Base-by-base conservation (phyloP, 2,797 vertebrate genomes). In the Pipistrellus pygmaeus region DNA sequence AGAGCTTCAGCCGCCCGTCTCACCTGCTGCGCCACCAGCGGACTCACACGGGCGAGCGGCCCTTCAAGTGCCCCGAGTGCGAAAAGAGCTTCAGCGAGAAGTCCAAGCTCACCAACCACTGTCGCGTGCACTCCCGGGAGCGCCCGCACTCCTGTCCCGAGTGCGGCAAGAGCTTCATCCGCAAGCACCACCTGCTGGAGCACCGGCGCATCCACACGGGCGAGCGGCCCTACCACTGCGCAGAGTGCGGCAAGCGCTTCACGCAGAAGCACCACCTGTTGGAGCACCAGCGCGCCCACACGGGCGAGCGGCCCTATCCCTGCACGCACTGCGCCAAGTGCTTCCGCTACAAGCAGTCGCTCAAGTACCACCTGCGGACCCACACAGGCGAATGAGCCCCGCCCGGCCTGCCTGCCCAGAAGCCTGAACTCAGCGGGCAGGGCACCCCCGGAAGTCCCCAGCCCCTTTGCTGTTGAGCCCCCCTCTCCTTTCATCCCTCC, bases 41-140 rank as follows among this genome's bases (percentile, higher is more conserved):
- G 98, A 98, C 98, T 97, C 98, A 98, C 97, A 98, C 98, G 27
- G 98, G 98, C 41, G 98, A 98, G 97, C 97, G 98, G 95, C 98
- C 98, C 91, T 98, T 98, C 97, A 98, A 98, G 96, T 98, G 98
- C 97, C 98, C 98, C 44, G 98, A 98, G 97, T 98, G 98, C 81
- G 98, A 98, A 97, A 98, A 98, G 97, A 98, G 98, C 96, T 98
- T 98, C 98, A 98, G 98, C 64, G 98, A 98, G 98, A 98, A 98
- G 95, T 98, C 98, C 94, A 98, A 98, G 97, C 98, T 98, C 46
- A 98, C 98, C 97, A 98, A 98, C 98, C 98, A 98, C 72, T 98
- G 98, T 97, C 98, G 98, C 81, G 98, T 98, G 95, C 98, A 98
- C 98, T 98, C 98, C 15, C 98, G 98, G 20, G 98, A 98, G 97